Percentiles rank a stretch among this genome's conserved stretches.
Conservation (phyloP, 2,113 vertebrate genomes). For the Chaenogobius annularis region DNA sequence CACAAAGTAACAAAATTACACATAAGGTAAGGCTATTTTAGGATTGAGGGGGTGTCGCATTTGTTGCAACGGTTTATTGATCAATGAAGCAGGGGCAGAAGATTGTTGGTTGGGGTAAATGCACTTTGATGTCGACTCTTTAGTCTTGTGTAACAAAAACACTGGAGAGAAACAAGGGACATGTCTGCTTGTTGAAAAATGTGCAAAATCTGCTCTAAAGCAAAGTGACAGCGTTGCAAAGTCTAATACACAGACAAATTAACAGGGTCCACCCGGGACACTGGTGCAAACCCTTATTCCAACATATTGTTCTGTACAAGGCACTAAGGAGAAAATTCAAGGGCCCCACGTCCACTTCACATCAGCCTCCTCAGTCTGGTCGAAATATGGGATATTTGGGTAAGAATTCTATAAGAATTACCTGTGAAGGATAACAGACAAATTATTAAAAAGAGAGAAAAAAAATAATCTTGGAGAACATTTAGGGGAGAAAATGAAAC, state of each 20-base stretch:
- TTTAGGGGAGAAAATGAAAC: background rate
- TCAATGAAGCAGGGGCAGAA: slow-evolving; percentile 35
- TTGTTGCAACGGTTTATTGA: slow-evolving; percentile 63
- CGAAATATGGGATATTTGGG: slow-evolving; percentile 99
- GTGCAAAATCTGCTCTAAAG: slow-evolving; percentile 96
- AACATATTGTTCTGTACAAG: slow-evolving; percentile 89
- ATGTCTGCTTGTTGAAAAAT: slow-evolving; percentile 76
- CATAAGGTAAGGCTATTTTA: slow-evolving; percentile 73
- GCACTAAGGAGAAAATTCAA: slow-evolving; percentile 97
- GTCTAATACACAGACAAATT: slow-evolving; percentile 71
- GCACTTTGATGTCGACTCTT: slow-evolving; percentile 62
- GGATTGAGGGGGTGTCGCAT: slow-evolving; percentile 72
- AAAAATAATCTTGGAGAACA: background rate
- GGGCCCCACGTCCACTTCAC: slow-evolving; percentile 77
- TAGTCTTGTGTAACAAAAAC: slow-evolving; percentile 70
- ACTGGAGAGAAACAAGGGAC: slow-evolving; percentile 84
- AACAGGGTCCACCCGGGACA: slow-evolving; percentile 57
- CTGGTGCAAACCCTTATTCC: slow-evolving; percentile 88
- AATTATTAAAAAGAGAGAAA: background rate
- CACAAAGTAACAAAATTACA: slow-evolving; percentile 38
- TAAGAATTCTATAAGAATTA: slow-evolving; percentile 99
- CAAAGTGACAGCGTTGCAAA: slow-evolving; percentile 81
- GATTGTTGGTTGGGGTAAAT: slow-evolving; percentile 77
- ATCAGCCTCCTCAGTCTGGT: slow-evolving; percentile 89
- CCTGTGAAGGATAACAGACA: slow-evolving; percentile 73